A percentile compares a stretch with the other conserved stretches of the same genome.
These are phyloP conservation scores for Calliphora vicina DNA, from an alignment of 1,140 invertebrate species.

Conservation along the genomic window DNA sequence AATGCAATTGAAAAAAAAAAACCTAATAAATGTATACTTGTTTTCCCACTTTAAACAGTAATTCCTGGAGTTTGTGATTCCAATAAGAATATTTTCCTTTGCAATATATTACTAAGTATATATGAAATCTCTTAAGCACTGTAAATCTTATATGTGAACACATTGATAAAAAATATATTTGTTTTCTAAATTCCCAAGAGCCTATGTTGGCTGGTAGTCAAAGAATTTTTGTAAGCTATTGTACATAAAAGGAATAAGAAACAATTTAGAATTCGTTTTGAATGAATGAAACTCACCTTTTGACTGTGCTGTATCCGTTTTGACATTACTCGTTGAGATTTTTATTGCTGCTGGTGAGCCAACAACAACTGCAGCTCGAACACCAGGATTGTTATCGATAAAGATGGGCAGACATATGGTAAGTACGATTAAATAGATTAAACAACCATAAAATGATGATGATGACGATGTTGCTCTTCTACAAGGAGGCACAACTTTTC, in stretches of 20 bases:
- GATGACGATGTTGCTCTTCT: background rate
- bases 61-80: too few species aligned
- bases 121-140: background rate
- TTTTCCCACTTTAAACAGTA: too few species aligned
- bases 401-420: slow-evolving; percentile 19
- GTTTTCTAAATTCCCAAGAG: background rate
- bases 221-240: background rate
- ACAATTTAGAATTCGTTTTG: background rate
- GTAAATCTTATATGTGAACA: background rate
- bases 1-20: too few species aligned
- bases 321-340: background rate
- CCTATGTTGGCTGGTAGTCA: background rate
- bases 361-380: slow-evolving; percentile 17
- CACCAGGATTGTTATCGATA: background rate
- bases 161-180: background rate
- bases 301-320: slow-evolving; percentile 27
- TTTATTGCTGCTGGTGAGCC: background rate
- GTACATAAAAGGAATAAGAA: background rate
- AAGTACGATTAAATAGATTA: background rate
- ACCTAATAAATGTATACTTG: too few species aligned
- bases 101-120: too few species aligned
- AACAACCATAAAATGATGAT: background rate
- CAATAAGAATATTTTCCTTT: too few species aligned
- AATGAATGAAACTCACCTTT: slow-evolving; percentile 21
- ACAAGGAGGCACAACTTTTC: background rate